These are phyloP conservation scores for Chlorocebus sabaeus DNA, from an alignment of 2,113 vertebrate genomes.

Conservation along the genomic window DNA sequence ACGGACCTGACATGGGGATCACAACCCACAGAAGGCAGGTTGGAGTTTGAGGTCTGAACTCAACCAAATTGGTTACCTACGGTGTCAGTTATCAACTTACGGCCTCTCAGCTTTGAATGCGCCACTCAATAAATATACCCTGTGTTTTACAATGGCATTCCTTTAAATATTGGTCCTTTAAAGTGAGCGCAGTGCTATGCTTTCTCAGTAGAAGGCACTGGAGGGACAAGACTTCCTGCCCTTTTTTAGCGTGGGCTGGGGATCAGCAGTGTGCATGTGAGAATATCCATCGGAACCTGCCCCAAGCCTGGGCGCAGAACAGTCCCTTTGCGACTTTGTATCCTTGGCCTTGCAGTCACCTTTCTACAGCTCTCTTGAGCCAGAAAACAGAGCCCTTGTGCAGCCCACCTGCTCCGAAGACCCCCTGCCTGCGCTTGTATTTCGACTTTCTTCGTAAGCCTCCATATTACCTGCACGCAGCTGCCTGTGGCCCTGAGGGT, in stretches of 20 bases:
- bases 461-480: no score
- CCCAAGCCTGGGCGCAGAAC: neutral
- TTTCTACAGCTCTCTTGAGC: neutral
- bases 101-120: neutral
- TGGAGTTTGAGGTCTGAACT: neutral
- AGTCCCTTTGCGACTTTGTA: neutral
- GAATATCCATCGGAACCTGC: rapidly evolving
- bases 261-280: neutral
- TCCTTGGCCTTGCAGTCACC: neutral
- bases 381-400: neutral
- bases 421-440: neutral
- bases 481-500: neutral
- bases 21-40: neutral
- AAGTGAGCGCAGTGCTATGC: neutral
- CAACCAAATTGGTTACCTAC: no score
- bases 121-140: neutral
- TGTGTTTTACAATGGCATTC: neutral
- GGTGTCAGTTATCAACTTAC: neutral
- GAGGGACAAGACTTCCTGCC: neutral
- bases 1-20: neutral
- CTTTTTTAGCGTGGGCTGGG: neutral
- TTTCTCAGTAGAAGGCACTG: neutral
- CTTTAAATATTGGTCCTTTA: neutral
- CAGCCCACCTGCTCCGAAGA: neutral
- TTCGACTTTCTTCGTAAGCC: neutral